These are phyloP conservation scores for Pachyrhynchus sulphureomaculatus DNA, from an alignment of 1,140 invertebrate genomes.

Conservation along the genomic window DNA sequence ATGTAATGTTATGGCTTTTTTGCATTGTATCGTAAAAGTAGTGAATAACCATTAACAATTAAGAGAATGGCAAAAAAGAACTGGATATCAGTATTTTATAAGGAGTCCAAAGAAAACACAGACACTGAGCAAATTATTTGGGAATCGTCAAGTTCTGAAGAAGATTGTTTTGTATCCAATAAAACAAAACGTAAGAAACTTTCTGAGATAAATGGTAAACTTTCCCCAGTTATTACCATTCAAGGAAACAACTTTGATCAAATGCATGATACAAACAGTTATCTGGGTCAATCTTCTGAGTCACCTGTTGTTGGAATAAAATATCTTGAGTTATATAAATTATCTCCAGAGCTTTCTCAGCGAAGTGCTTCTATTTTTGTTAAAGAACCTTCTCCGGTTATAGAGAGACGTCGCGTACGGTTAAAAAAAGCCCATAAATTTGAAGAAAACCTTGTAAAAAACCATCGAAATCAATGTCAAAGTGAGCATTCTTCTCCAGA, in stretches of 20 bases:
- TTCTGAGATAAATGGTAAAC: not conserved
- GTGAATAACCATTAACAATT: too few relatives aligned
- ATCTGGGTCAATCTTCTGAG: not conserved
- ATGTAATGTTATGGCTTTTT: too few relatives aligned
- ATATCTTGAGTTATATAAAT: not conserved
- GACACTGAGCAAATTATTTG: not conserved
- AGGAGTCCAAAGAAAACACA: not conserved
- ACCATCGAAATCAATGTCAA: too few relatives aligned
- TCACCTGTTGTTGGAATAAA: slow-evolving; percentile 4
- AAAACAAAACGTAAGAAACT: not conserved
- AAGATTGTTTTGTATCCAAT: not conserved
- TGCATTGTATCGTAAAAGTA: too few relatives aligned
- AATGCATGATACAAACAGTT: too few relatives aligned
- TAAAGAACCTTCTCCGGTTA: slow-evolving; percentile 1
- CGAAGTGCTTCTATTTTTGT: not conserved
- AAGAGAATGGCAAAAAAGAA: slow-evolving; percentile 6
- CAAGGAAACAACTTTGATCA: not conserved
- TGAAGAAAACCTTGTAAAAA: not conserved
- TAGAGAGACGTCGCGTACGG: not conserved
- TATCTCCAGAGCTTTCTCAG: slow-evolving; percentile 6
- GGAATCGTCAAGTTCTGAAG: slow-evolving; percentile 7
- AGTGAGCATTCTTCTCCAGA: not conserved
- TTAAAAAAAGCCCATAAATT: slow-evolving; percentile 3
- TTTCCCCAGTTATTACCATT: not conserved
- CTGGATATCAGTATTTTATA: slow-evolving; percentile 1